Evolutionary conservation across 2,797 vertebrate species (phyloP), one percentile per base, ranked within the genome.

Genomic region (Rhyacichthys aspro): DNA sequence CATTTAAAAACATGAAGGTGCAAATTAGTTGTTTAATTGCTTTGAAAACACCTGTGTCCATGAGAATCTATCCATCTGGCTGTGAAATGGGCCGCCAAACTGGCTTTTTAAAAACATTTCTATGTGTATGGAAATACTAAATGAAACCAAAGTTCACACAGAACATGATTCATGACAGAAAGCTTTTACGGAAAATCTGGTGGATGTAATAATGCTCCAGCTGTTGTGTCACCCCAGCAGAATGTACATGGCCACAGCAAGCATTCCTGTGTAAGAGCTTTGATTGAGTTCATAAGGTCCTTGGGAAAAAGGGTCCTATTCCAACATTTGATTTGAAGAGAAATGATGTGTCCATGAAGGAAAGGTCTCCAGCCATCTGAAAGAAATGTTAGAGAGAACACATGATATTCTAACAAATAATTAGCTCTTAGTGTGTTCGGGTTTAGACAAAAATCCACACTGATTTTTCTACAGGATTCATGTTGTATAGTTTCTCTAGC

Each of bases 241-340:
- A 39, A 39, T 1, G 37, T 12, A 4, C 37, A 39, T 39, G 37
- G 12, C 10, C 37, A 39, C 4, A 39, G 37, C n/a, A 39, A 39
- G 16, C 46, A n/a, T 28, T 39, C 10, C 12, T 39, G 12, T 49
- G 47, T 36, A 15, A 9, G 32, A 36, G 47, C n/a, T 17, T 28
- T 16, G 47, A 49, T 49, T 49, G 47, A 49, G 47, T 16, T 49
- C 47, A 49, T 28, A 28, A 49, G 47, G 47, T 49, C 47, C 16
- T 9, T 28, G 15, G 28, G 23, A 32, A n/a, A 32, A 47, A 47
- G 9, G 43, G 6, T 23, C 11, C 18, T 47, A n/a, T 15, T 32
- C 9, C 11, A 10, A 23, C 2, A 32, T 34, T 9, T 36, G 15
- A 36, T 37, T 17, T 37, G 33, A 17, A 50, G 16, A 41, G 11